Base-by-base conservation (phyloP, 2,113 vertebrate species). In the Camelus bactrianus region DNA sequence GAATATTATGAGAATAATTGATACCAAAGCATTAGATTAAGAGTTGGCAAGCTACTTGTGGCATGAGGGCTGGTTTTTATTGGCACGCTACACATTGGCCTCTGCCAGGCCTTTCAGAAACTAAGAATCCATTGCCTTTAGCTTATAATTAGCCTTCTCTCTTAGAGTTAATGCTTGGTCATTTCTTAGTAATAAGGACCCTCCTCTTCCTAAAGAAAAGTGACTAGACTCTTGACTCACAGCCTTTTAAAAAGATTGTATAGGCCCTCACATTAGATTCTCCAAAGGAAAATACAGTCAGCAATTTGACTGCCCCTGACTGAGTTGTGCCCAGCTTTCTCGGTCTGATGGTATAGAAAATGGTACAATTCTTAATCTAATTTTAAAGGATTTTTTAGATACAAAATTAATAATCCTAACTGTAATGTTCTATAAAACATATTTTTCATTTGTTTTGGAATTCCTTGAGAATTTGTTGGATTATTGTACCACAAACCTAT, bases 371-470 rank as follows among this genome's bases (percentile, higher is more conserved):
- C 67, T 94, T 82, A 64, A 50, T 79, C 73, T 90, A 20, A 89
- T 96, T 80, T 75, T 60, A 87, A 85, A 96, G 3, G 46, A 91
- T 88, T 94, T 60, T 83, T 95, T 70, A 92, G 46, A 76, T 91
- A 76, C 13, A 84, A 65, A 88, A 76, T 83, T 54, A 88, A 46
- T 8, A 85, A 5, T 84, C 6, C 30, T 87, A 67, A 91, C 48
- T 77, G 4, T 58, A 95, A 70, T n/a, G 32, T 93, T 83, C 13
- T 81, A 6, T 76, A 82, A 94, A 86, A 32, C 22, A 17, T 84
- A 9, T 82, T 92, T 82, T 72, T 92, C 42, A 62, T 86, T 96
- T 65, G 62, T 19, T 91, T 0, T 93, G 30, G 94, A 95, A 77
- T 80, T 89, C 65, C 42, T 84, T 92, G 58, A 95, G 52, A 96